A percentile compares a stretch with the other conserved stretches of the same genome.
Conservation (phyloP, 2,113 vertebrate species). For the Vicugna pacos region DNA sequence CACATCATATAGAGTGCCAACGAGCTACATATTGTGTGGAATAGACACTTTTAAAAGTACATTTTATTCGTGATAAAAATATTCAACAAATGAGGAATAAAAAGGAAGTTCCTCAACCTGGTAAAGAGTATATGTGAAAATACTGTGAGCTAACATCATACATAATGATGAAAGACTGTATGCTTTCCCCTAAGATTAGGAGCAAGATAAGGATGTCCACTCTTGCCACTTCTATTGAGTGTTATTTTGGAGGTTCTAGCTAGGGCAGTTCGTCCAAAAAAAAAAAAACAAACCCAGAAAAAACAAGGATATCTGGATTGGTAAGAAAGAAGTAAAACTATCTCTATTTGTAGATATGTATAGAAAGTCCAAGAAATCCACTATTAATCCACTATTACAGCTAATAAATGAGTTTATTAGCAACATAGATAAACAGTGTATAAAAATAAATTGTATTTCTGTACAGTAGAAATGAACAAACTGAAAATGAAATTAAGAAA, state of each 20-base stretch:
- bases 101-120: background rate
- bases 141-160: background rate
- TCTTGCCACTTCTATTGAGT: background rate
- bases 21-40: background rate
- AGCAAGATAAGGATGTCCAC: background rate
- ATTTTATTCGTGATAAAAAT: constrained; percentile 43
- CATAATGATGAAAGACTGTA: background rate
- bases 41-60: background rate
- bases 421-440: background rate
- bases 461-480: background rate
- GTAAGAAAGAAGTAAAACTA: background rate
- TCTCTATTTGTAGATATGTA: background rate
- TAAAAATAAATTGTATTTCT: constrained; percentile 10
- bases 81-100: background rate
- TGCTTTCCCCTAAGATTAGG: background rate
- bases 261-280: background rate
- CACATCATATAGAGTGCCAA: background rate
- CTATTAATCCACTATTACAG: background rate
- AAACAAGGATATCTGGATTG: background rate
- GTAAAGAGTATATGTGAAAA: background rate
- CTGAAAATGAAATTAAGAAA: background rate
- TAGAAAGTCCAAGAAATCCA: background rate
- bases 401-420: constrained; percentile 10
- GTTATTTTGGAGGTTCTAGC: background rate
- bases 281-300: background rate